Base-by-base conservation (phyloP, 1,140 invertebrate species). In the Eupristina koningsbergeri region DNA sequence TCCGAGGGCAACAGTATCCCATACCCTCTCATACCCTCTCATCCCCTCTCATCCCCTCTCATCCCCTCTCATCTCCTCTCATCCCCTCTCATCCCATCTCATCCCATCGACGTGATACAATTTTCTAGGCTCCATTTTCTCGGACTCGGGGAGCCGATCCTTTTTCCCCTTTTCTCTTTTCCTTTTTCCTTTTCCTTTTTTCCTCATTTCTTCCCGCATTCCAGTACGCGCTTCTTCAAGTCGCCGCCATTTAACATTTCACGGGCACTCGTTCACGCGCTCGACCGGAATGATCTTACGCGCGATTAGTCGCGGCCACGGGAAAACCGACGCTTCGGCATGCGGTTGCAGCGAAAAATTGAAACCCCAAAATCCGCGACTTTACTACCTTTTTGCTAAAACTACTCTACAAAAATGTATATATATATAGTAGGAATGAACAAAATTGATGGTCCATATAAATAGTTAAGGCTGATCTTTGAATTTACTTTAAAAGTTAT, bases 271-370 rank as follows among this genome's bases (percentile, higher is more conserved):
- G 41, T 41, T 79, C n/a, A 31, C 78, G 67, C 77, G 41, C 63
- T 79, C 41, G 77, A 79, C 77, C 63, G 63, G 63, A 79, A 79
- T 79, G 78, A 80, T 67, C 78, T 29, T 67, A 58, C 11, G 19
- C 53, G 22, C 36, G 75, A 77, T 77, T 77, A 77, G 36, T 39
- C n/a, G 31, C 45, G 76, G 76, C 76, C 17, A 29, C n/a, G 76
- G 15, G 61, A 13, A 45, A 79, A 58, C 29, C 63, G 63, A 8
- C 63, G 15, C 29, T 67, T 34, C 34, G 34, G 26, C 53, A 26
- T 19, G 50, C 53, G 47, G 26, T 76, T 50, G 74, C 29, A 26
- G 45, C 39, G 39, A 22, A 22, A 73, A 73, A 73, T 41, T 26
- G 26, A 58, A 58, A 58, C 11, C 22, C 53, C 3, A 13, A 58